A percentile compares a stretch with the other conserved stretches of the same genome.
These are phyloP conservation scores for Chloropsis cyanopogon DNA, from an alignment of 2,113 vertebrate genomes.

Conservation along the genomic window DNA sequence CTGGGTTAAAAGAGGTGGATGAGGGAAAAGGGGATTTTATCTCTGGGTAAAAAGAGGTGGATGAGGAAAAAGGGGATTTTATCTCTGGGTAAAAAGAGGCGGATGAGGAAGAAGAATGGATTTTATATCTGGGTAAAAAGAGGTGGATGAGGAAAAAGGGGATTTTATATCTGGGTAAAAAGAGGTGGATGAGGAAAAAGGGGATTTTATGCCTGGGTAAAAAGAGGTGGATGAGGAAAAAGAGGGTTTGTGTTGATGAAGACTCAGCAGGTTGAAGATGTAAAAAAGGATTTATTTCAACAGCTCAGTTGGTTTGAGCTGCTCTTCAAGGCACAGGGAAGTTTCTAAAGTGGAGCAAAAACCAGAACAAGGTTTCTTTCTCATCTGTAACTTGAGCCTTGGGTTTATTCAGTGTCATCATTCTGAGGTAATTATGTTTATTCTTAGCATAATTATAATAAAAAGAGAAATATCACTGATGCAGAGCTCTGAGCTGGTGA, in stretches of 20 bases:
- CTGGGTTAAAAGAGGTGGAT: background rate
- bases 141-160: background rate
- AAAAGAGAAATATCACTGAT: background rate
- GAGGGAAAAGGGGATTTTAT: background rate
- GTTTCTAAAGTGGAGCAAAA: background rate
- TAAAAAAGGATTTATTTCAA: background rate
- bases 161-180: fast-evolving
- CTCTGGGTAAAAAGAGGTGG: too few species aligned
- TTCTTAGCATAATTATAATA: background rate
- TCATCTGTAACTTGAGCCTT: background rate
- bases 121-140: fast-evolving
- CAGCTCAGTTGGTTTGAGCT: background rate
- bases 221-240: background rate
- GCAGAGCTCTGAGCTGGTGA: background rate
- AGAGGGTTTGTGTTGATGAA: background rate
- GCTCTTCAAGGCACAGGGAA: background rate
- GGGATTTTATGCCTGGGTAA: background rate
- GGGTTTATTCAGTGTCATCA: background rate
- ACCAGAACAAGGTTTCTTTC: background rate
- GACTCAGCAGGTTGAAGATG: background rate
- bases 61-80: background rate
- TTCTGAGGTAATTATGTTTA: background rate
- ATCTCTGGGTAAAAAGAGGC: fast-evolving
- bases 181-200: fast-evolving
- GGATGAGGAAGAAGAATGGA: fast-evolving